phyloP scores from a whole-genome alignment of 2,797 vertebrate genomes.

The Rhyacichthys aspro region DNA sequence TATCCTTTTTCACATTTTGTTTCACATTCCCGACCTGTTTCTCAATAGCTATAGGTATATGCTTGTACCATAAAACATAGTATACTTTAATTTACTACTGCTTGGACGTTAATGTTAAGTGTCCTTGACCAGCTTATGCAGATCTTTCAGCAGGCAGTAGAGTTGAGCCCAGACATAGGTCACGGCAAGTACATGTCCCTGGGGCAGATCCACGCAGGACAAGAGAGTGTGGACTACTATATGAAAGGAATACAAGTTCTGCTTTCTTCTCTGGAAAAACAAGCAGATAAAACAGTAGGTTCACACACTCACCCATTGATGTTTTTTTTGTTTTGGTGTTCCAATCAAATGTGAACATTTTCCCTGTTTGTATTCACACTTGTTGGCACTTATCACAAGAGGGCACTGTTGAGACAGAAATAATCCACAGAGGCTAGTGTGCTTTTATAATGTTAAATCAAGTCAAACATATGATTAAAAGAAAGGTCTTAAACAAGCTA shows the following conservation, averaged over 20 bases:
- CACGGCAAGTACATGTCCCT: constrained; percentile 87
- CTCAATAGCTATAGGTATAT: neutral
- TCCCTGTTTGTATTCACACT: neutral
- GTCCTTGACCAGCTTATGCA: constrained; percentile 75
- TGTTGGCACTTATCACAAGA: constrained; percentile 45
- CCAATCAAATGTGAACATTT: neutral
- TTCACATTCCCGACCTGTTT: neutral
- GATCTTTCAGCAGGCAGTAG: constrained; percentile 78
- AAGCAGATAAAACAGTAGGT: constrained; percentile 67
- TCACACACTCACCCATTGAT: neutral
- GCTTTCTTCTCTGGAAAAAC: constrained; percentile 70
- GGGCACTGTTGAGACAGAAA: constrained; percentile 43
- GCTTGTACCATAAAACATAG: no score
- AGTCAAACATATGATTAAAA: no score
- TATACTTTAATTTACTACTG: neutral
- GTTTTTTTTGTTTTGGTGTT: neutral
- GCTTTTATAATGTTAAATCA: no score
- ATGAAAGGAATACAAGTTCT: constrained; percentile 81
- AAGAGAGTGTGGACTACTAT: constrained; percentile 81
- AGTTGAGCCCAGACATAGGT: constrained; percentile 81
- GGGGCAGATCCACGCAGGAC: constrained; percentile 83
- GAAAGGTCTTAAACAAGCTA: no score
- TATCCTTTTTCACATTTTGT: constrained; percentile 74
- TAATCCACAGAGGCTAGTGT: neutral
- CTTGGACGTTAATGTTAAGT: neutral